Base-by-base conservation (phyloP, 2,888 invertebrate species). In the Ariolimax columbianus region DNA sequence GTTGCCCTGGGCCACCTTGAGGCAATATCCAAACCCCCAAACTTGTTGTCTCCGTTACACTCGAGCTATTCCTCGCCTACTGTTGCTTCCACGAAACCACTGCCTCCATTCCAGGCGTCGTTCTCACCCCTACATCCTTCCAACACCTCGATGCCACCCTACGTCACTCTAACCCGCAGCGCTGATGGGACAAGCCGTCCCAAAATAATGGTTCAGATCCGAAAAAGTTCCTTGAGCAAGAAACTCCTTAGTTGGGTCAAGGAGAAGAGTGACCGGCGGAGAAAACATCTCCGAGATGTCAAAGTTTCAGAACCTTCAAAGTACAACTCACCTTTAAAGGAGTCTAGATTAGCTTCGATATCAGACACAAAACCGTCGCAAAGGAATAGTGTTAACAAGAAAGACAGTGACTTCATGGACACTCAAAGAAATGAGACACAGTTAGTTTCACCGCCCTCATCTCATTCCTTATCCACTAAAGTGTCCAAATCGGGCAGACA, bases 31-130 rank as follows among this genome's bases (percentile, higher is more conserved):
- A 63, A 63, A 30, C 77, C 83, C 26, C 83, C 83, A 19, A 83
- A 83, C 30, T 40, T 83, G 23, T 40, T 83, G 47, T 83, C 51
- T 6, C 83, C 77, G 0, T 11, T 66, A 4, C 66, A 75, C 55
- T 33, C 63, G 9, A 30, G 19, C 9, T 83, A 36, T 47, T 72
- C 82, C 0, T 63, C 77, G 26, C 75, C 83, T 26, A 38, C 77
- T 40, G 70, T 66, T 38, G 43, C 63, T 77, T 83, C 83, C 68
- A 66, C 77, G 17, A 83, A 77, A 83, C 83, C 83, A 30, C 66
- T 83, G 23, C 83, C 83, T 63, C 36, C 83, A 66, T 83, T 83
- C 83, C 77, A 40, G 23, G 38, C 66, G 30, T 83, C 83, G 7
- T 83, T 83, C 38, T 82, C 82, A 7, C 83, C 83, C 1, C n/a